Evolutionary conservation across 2,797 vertebrate genomes (phyloP), one percentile per base, ranked within the genome.

Genomic region (Erpetoichthys calabaricus): DNA sequence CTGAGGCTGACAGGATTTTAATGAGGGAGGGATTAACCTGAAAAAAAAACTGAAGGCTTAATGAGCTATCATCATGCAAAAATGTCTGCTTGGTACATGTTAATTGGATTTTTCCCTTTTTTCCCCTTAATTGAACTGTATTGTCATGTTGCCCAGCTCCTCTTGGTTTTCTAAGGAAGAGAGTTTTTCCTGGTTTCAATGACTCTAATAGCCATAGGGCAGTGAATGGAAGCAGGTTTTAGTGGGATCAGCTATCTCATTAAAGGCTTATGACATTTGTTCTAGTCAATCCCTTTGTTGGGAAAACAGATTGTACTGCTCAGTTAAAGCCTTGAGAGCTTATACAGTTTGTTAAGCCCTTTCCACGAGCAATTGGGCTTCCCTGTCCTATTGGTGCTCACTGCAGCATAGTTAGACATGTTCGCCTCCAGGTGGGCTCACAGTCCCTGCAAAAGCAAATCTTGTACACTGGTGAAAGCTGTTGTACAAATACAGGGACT

Each of bases 261-360:
- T 93, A 92, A 88, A 85, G 86, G 90, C 88, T 92, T 91, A 91
- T 86, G 82, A 85, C 89, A 88, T 91, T 91, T 89, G 86, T 88
- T 89, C 83, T 82, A 86, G 82, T 81, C 82, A 80, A 80, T 84
- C 83, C 87, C 80, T 91, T 91, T 91, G 88, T 89, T 83, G 75
- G 77, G 84, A 75, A 83, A 88, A 87, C 86, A 90, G 88, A 90
- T 89, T 89, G 83, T 80, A 71, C 82, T 89, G 86, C 89, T 90
- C 88, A 88, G 86, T 86, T 86, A 83, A 86, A 87, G 87, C 80
- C 84, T 87, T 83, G 67, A 68, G 72, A 76, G 73, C 74, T 75
- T 75, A 75, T 86, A 85, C 78, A 86, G 80, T 86, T 86, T 89
- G 83, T 84, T 84, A 87, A 85, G 82, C 75, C 78, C 70, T 72